phyloP scores from a whole-genome alignment of 2,888 invertebrate genomes.

The Ochropleura plecta region DNA sequence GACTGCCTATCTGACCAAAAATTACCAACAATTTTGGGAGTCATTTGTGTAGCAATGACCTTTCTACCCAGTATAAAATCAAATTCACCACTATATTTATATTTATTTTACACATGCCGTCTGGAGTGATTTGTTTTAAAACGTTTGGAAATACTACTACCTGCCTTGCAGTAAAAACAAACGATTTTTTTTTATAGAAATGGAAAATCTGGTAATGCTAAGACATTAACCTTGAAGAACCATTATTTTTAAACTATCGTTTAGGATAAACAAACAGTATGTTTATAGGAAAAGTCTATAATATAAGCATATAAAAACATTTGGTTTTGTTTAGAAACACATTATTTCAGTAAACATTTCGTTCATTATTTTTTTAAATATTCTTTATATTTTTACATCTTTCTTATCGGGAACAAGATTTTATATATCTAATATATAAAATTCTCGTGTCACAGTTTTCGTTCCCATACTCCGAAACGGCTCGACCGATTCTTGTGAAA shows the following conservation, averaged over 20 bases:
- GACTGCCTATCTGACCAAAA: too few species aligned
- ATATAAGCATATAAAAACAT: constrained; percentile 10
- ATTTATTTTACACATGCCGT: constrained; percentile 25
- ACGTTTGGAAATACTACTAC: constrained; percentile 12
- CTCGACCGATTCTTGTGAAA: too few species aligned
- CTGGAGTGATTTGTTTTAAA: constrained; percentile 16
- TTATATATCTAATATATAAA: too few species aligned
- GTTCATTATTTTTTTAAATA: too few species aligned
- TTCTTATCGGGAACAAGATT: too few species aligned
- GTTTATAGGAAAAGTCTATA: not conserved
- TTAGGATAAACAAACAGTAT: not conserved
- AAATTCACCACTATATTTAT: constrained; percentile 2
- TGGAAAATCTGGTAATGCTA: not conserved
- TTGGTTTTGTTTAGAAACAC: not conserved
- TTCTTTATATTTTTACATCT: too few species aligned
- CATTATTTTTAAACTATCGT: not conserved
- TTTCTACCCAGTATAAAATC: not conserved
- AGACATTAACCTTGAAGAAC: not conserved
- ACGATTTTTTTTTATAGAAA: constrained; percentile 13
- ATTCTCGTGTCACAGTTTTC: too few species aligned
- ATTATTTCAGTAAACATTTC: not conserved
- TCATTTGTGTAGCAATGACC: too few species aligned
- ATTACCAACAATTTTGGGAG: too few species aligned
- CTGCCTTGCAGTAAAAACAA: constrained; percentile 6
- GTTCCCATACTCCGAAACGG: too few species aligned